A percentile compares a stretch with the other conserved stretches of the same genome.
Conservation (phyloP, 2,888 invertebrate genomes). For the Hoplodrina ambigua region DNA sequence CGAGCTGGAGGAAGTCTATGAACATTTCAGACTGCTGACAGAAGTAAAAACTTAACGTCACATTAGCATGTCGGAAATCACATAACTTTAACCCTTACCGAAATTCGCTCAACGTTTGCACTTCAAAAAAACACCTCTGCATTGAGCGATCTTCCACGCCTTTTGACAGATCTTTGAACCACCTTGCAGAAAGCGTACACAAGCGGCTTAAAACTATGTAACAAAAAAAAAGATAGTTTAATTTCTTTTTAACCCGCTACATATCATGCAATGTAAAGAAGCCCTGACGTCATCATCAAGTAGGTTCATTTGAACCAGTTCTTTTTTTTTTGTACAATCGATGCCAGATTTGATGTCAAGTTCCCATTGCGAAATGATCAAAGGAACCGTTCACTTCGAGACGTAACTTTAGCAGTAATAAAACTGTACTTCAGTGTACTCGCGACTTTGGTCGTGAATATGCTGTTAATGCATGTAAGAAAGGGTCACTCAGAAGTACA, state of each 20-base stretch:
- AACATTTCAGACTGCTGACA: no score
- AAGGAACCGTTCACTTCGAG: conserved; percentile 55
- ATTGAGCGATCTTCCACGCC: not conserved
- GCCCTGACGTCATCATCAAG: conserved; percentile 12
- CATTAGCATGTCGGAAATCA: no score
- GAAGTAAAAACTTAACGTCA: no score
- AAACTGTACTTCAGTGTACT: conserved; percentile 32
- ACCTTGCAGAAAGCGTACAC: not conserved
- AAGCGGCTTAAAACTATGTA: not conserved
- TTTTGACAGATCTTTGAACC: not conserved
- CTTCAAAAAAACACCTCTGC: no score
- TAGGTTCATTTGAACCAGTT: conserved; percentile 45
- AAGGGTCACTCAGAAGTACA: no score
- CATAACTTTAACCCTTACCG: no score
- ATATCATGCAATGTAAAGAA: conserved; percentile 12
- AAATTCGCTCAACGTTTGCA: no score
- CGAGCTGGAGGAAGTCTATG: no score
- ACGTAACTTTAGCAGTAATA: conserved; percentile 42
- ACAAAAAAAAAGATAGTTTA: not conserved
- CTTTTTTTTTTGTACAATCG: conserved; percentile 40
- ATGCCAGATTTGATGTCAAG: conserved; percentile 41
- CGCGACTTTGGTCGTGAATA: conserved; percentile 18
- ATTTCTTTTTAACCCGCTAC: conserved; percentile 19
- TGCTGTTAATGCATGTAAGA: not conserved
- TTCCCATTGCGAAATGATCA: conserved; percentile 45